Base-by-base conservation (phyloP, 1,140 invertebrate species). In the Cyrtorhinus lividipennis region DNA sequence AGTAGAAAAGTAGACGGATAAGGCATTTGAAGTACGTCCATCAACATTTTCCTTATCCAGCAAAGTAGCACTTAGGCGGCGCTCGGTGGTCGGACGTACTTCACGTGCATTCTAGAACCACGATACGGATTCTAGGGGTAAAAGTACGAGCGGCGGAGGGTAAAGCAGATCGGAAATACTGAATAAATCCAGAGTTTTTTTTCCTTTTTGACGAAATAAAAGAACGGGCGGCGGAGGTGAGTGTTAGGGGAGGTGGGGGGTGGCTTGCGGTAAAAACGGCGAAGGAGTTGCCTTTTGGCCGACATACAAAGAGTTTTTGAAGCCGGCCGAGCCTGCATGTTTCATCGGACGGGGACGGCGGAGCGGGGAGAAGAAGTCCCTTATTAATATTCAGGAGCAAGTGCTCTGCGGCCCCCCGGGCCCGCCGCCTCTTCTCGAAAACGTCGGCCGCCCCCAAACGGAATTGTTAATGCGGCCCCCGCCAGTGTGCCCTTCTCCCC, bases 311-410 rank as follows among this genome's bases (percentile, higher is more conserved):
- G 48, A 38, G 48, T 53, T 53, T 53, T 12, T 53, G 20, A 53
- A 22, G 48, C 48, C 20, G 48, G 48, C 48, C 48, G 20, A 22
- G 48, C 20, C 48, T 53, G 48, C 48, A 53, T 53, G 48, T 53
- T 53, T 53, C 48, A 53, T 53, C 48, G 48, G 20, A 20, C 5
- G 48, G 20, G 20, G 48, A 8, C 38, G n/a, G 38, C 38, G 48
- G 48, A 3, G 48, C 10, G 5, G 48, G 48, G 20, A 20, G 48
- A 20, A 10, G 8, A 20, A 20, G 48, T 22, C 18, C 12, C 48
- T 10, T 53, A 53, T 53, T 53, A 53, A 53, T 53, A 53, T 53
- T 53, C 48, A 53, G 48, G 48, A 53, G 48, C 48, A 22, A 53
- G 48, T 15, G 48, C 48, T 53, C 48, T 53, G 5, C 48, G 5